Conservation (phyloP, 2,888 invertebrate species). For the Cantharis nigra region DNA sequence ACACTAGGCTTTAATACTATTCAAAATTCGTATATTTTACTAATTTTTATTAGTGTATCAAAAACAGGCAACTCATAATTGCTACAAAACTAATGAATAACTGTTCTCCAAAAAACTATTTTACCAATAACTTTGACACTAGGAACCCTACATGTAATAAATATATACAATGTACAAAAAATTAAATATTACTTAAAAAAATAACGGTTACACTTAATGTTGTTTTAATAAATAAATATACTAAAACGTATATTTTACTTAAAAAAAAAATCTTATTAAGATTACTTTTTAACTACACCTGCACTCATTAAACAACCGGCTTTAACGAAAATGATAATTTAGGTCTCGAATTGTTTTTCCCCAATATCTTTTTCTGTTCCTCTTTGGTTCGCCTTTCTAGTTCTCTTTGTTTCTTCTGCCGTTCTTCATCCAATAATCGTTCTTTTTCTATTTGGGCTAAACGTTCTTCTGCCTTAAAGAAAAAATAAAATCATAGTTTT, state of each 20-base stretch:
- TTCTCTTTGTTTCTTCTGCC: conserved; percentile 88
- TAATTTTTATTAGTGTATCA: not conserved
- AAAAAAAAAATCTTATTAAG: not conserved
- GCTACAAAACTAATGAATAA: not conserved
- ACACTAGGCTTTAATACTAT: too few relatives aligned
- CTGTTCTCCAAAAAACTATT: not conserved
- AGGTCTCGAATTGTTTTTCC: conserved; percentile 95
- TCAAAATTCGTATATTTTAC: not conserved
- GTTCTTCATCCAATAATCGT: conserved; percentile 92
- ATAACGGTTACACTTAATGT: not conserved
- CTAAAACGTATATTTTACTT: not conserved
- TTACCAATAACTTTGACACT: not conserved
- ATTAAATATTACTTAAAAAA: not conserved
- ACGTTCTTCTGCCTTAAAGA: conserved; percentile 87
- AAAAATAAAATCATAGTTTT: conserved; percentile 5
- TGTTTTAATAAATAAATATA: not conserved
- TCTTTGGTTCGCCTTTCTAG: conserved; percentile 90
- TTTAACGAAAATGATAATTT: conserved; percentile 91
- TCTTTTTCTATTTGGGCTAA: conserved; percentile 96
- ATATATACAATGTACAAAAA: not conserved
- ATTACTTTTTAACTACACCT: not conserved
- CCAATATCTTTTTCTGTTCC: conserved; percentile 95
- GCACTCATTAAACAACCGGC: conserved; percentile 62
- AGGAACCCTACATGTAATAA: not conserved
- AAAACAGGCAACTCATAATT: not conserved